phyloP scores from a whole-genome alignment of 2,113 vertebrate species.

The Peromyscus leucopus region DNA sequence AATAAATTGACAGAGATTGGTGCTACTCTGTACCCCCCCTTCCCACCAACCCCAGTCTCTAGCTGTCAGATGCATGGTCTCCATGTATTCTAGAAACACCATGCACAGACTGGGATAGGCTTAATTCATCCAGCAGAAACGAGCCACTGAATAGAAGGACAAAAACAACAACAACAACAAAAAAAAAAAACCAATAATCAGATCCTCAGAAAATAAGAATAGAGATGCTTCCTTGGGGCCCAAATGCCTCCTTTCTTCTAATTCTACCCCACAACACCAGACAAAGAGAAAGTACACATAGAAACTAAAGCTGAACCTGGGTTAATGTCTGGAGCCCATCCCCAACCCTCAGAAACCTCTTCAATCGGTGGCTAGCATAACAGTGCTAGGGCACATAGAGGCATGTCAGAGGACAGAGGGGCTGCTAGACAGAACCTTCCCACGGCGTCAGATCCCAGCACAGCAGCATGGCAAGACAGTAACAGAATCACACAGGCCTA shows the following conservation, averaged over 20 bases:
- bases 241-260: background rate
- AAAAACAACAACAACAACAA: too few relatives aligned
- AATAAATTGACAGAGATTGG: background rate
- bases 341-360: background rate
- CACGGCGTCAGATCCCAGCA: background rate
- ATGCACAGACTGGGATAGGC: background rate
- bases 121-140: background rate
- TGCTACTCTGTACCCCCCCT: background rate
- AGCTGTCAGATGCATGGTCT: background rate
- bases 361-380: background rate
- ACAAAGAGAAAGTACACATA: background rate
- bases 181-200: background rate
- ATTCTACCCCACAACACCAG: background rate
- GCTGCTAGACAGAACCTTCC: background rate
- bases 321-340: background rate
- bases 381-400: too few relatives aligned
- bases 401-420: background rate
- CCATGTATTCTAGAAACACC: accelerated
- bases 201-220: background rate
- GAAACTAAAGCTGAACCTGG: background rate
- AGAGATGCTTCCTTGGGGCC: background rate
- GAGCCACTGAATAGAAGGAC: background rate
- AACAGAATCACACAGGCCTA: background rate
- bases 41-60: background rate
- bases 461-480: background rate